Evolutionary conservation across 2,888 invertebrate species (phyloP).

Genomic region (Prosopocoilus inquinatus): DNA sequence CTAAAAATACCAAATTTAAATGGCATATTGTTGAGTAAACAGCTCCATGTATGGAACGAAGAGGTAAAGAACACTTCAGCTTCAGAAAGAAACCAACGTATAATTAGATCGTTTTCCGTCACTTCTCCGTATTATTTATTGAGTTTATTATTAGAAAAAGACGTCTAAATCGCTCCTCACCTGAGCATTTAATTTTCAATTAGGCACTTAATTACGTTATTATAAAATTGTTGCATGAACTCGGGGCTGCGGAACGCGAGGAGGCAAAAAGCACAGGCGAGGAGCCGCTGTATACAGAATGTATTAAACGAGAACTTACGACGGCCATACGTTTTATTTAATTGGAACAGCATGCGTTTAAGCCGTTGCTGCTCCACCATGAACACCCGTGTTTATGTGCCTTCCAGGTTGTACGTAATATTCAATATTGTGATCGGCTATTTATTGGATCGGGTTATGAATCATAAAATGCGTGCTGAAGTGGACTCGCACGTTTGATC

Average conservation of each 20-base stretch:
- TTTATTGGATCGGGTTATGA: slow-evolving; percentile 44
- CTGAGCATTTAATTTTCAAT: slow-evolving; percentile 14
- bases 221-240: slow-evolving; percentile 10
- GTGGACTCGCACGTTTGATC: no score
- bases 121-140: no score
- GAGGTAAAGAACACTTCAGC: no score
- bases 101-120: no score
- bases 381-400: slow-evolving; percentile 43
- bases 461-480: slow-evolving; percentile 30
- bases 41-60: no score
- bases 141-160: no score
- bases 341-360: slow-evolving; percentile 47
- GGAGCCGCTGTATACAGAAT: slow-evolving; percentile 9
- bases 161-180: neutral
- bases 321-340: slow-evolving; percentile 45
- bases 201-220: slow-evolving; percentile 20
- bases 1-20: no score
- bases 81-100: no score
- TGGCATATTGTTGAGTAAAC: no score
- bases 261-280: slow-evolving; percentile 5
- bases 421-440: slow-evolving; percentile 48
- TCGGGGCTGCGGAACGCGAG: slow-evolving; percentile 8
- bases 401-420: slow-evolving; percentile 43
- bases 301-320: slow-evolving; percentile 32
- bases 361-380: slow-evolving; percentile 43